A percentile compares a stretch with the other conserved stretches of the same genome.
phyloP scores from a whole-genome alignment of 2,113 vertebrate genomes.

The Brachyhypopomus gauderio region DNA sequence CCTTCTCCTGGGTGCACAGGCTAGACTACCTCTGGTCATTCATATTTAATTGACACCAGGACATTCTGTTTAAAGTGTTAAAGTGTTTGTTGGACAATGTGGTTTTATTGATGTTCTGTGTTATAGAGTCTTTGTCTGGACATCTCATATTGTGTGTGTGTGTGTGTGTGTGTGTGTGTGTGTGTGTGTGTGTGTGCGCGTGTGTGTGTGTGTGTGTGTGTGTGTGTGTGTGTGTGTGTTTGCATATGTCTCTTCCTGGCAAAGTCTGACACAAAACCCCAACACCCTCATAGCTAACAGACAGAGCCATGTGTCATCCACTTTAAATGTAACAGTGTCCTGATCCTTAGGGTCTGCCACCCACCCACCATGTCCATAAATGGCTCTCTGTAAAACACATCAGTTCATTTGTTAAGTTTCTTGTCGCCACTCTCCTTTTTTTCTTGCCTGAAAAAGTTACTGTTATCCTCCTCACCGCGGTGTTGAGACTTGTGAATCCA shows the following conservation, averaged over 20 bases:
- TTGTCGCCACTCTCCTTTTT: too few species aligned
- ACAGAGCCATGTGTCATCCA: constrained; percentile 47
- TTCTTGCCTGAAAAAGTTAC: too few species aligned
- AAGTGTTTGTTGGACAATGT: constrained; percentile 28
- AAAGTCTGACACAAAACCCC: constrained; percentile 43
- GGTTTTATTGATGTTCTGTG: constrained; percentile 50
- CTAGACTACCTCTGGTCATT: constrained; percentile 33
- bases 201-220: not conserved
- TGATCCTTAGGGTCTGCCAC: constrained; percentile 11
- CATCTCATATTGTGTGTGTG: constrained; percentile 41
- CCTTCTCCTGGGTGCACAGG: not conserved
- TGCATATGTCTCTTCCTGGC: constrained; percentile 18
- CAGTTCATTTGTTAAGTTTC: not conserved
- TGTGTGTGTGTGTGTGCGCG: not conserved
- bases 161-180: not conserved
- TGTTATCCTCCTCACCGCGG: not conserved
- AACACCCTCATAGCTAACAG: constrained; percentile 20
- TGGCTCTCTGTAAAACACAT: constrained; percentile 17
- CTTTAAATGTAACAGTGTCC: constrained; percentile 45
- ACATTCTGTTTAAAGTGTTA: constrained; percentile 33
- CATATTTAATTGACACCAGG: constrained; percentile 48
- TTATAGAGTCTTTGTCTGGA: constrained; percentile 61
- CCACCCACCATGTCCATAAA: constrained; percentile 18
- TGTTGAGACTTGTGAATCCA: not conserved
- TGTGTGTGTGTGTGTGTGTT: constrained; percentile 27